These are phyloP conservation scores for Hyla sarda DNA, from an alignment of 2,113 vertebrate species.

Conservation along the genomic window DNA sequence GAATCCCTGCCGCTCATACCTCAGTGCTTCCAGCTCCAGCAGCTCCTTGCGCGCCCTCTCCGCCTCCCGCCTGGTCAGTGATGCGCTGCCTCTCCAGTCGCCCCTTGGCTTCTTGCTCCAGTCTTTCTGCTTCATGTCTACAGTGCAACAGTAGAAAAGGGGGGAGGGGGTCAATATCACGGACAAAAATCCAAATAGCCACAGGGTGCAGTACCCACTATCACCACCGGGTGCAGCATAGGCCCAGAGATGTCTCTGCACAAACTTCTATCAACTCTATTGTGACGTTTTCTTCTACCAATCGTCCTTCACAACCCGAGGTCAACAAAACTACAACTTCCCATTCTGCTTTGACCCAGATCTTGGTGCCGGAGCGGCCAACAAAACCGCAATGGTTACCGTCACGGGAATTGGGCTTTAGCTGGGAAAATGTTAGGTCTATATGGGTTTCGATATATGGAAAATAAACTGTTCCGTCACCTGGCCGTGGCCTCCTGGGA, in stretches of 20 bases:
- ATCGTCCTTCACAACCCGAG: too few relatives aligned
- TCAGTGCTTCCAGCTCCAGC: slow-evolving; percentile 87
- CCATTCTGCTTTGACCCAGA: too few relatives aligned
- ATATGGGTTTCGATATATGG: too few relatives aligned
- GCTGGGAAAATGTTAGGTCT: too few relatives aligned
- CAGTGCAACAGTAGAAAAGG: not conserved
- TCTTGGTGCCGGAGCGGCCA: too few relatives aligned
- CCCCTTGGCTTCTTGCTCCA: slow-evolving; percentile 87
- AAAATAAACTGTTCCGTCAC: slow-evolving; percentile 68
- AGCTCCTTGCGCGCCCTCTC: slow-evolving; percentile 84
- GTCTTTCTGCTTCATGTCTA: slow-evolving; percentile 87
- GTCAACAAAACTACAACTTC: too few relatives aligned
- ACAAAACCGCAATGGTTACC: too few relatives aligned
- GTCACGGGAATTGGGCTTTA: too few relatives aligned
- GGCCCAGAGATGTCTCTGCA: too few relatives aligned
- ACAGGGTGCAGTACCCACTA: not conserved
- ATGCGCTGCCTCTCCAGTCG: slow-evolving; percentile 88
- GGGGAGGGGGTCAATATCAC: not conserved
- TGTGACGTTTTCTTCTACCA: too few relatives aligned
- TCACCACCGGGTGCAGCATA: not conserved
- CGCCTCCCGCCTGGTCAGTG: slow-evolving; percentile 83
- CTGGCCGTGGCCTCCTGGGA: slow-evolving; percentile 89
- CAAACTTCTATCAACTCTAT: too few relatives aligned
- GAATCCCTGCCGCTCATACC: slow-evolving; percentile 76
- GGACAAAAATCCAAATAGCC: not conserved